These are phyloP conservation scores for Drosophila auraria DNA, from an alignment of 1,140 invertebrate species.

Conservation along the genomic window DNA sequence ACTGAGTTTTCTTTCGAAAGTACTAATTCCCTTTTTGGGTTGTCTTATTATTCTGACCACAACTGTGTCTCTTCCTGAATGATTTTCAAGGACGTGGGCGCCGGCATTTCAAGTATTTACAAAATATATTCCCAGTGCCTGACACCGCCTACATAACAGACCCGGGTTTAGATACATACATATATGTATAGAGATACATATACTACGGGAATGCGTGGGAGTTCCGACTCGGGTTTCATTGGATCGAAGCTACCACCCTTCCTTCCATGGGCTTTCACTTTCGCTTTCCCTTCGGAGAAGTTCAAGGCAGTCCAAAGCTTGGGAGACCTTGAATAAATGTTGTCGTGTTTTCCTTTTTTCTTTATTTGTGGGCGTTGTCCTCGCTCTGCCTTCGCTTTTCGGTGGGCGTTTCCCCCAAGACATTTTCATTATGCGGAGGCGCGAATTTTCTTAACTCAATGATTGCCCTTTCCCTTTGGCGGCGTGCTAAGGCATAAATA, in stretches of 20 bases:
- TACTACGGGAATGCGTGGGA: slow-evolving; percentile 42
- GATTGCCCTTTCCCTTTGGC: slow-evolving; percentile 5
- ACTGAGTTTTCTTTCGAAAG: too few relatives aligned
- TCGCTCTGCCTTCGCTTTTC: slow-evolving; percentile 12
- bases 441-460: slow-evolving; percentile 52
- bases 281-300: slow-evolving; percentile 50
- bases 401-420: slow-evolving; percentile 17
- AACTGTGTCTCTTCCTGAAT: slow-evolving; percentile 40
- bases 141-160: slow-evolving; percentile 38
- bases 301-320: slow-evolving; percentile 72
- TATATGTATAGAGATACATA: neutral
- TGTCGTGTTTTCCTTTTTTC: slow-evolving; percentile 26
- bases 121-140: slow-evolving; percentile 39
- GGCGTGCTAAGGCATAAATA: slow-evolving; percentile 52
- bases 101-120: slow-evolving; percentile 66
- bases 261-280: slow-evolving; percentile 47
- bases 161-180: slow-evolving; percentile 12
- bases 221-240: slow-evolving; percentile 34
- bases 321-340: slow-evolving; percentile 60
- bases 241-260: slow-evolving; percentile 11
- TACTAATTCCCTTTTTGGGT: too few relatives aligned
- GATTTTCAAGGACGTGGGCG: slow-evolving; percentile 77
- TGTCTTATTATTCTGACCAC: neutral
- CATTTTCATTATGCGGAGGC: slow-evolving; percentile 45
- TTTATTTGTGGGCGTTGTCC: slow-evolving; percentile 58